phyloP scores from a whole-genome alignment of 2,888 invertebrate genomes.

The Odontocolon sp. region DNA sequence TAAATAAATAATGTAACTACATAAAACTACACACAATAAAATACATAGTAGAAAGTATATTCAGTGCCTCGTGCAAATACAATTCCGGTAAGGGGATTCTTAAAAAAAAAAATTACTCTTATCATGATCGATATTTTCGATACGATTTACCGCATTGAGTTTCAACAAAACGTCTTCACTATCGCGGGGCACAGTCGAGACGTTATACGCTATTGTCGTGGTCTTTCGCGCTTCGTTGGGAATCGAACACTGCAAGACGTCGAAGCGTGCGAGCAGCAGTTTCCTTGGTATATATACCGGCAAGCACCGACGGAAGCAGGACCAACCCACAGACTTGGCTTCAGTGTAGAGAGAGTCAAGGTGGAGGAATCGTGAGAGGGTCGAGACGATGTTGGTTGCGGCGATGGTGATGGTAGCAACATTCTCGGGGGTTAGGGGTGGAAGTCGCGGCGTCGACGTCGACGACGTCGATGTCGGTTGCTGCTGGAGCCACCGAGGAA shows the following conservation, averaged over 20 bases:
- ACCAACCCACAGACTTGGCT: too few relatives aligned
- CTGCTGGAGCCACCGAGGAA: slow-evolving; percentile 36
- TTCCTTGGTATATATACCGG: background rate
- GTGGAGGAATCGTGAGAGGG: slow-evolving; percentile 27
- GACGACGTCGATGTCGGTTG: slow-evolving; percentile 37
- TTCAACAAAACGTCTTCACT: too few relatives aligned
- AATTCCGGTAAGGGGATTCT: too few relatives aligned
- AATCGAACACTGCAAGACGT: slow-evolving; percentile 69
- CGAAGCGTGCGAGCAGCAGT: slow-evolving; percentile 51
- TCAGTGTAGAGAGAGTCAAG: background rate
- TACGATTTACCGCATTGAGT: too few relatives aligned
- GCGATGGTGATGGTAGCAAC: slow-evolving; percentile 25
- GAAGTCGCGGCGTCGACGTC: slow-evolving; percentile 59
- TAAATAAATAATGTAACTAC: background rate
- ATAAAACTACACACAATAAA: background rate
- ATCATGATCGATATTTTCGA: too few relatives aligned
- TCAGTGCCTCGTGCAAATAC: too few relatives aligned
- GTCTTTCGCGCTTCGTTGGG: slow-evolving; percentile 59
- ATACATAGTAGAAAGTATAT: slow-evolving; percentile 27
- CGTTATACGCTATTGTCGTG: slow-evolving; percentile 60
- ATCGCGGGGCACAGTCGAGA: slow-evolving; percentile 46
- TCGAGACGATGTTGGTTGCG: slow-evolving; percentile 36
- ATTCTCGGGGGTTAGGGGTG: slow-evolving; percentile 54
- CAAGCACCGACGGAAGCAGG: slow-evolving; percentile 8
- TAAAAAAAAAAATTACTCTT: too few relatives aligned